Percentiles rank a stretch among this genome's conserved stretches.
phyloP scores from a whole-genome alignment of 2,113 vertebrate species.

The Hepsetus odoe region DNA sequence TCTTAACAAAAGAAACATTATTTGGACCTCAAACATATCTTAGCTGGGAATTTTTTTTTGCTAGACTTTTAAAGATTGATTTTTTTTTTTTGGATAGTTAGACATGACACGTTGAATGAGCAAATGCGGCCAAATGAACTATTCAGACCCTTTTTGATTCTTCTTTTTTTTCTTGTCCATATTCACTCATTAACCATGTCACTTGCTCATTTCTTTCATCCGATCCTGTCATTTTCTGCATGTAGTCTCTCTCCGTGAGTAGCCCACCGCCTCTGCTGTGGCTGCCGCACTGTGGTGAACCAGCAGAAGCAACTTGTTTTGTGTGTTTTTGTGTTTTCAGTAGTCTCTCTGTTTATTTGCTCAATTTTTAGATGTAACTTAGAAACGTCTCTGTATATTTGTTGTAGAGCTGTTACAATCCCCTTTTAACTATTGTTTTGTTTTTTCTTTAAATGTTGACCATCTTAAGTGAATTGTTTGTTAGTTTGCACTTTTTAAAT shows the following conservation, averaged over 20 bases:
- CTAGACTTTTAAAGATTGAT: neutral
- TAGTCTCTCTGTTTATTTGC: neutral
- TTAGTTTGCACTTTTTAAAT: too few relatives aligned
- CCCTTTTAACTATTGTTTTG: too few relatives aligned
- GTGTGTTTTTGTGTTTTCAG: neutral
- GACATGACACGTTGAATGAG: neutral
- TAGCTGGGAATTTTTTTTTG: neutral
- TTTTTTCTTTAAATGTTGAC: too few relatives aligned
- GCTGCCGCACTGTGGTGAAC: conserved; percentile 35
- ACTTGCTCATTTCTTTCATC: conserved; percentile 41
- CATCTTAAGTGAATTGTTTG: too few relatives aligned
- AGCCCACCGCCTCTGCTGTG: conserved; percentile 48
- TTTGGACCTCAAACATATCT: too few relatives aligned
- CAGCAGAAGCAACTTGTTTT: conserved; percentile 17
- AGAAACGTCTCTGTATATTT: neutral
- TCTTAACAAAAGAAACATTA: too few relatives aligned
- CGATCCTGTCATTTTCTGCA: conserved; percentile 58
- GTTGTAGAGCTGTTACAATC: neutral
- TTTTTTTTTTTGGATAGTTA: neutral
- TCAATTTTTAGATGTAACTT: neutral
- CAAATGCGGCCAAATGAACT: neutral
- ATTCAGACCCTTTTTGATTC: neutral
- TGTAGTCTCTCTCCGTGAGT: conserved; percentile 78
- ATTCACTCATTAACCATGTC: conserved; percentile 22
- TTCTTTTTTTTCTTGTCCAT: neutral